phyloP scores from a whole-genome alignment of 2,888 invertebrate genomes.

The Drosophila villosipedis region DNA sequence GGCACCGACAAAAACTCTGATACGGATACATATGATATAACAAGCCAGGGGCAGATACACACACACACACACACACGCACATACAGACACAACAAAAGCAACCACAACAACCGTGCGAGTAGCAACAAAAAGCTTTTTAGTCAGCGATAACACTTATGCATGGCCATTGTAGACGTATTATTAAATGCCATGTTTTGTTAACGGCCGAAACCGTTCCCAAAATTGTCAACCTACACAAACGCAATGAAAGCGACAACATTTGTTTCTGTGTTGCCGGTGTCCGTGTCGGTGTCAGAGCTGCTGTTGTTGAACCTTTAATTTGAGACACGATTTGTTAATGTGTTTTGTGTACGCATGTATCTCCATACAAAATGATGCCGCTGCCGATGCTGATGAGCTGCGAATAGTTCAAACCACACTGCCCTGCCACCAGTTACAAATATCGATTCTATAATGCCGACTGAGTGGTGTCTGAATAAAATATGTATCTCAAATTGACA shows the following conservation, averaged over 20 bases:
- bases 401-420: conserved; percentile 35
- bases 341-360: conserved; percentile 47
- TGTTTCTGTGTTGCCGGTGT: conserved; percentile 35
- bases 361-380: neutral
- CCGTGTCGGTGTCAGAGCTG: conserved; percentile 32
- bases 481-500: neutral
- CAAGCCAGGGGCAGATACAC: conserved; percentile 65
- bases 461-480: conserved; percentile 1
- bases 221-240: conserved; percentile 74
- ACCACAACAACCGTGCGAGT: conserved; percentile 50
- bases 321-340: conserved; percentile 76
- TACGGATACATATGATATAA: conserved; percentile 62
- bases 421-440: conserved; percentile 39
- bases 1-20: conserved; percentile 56
- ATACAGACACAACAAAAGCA: conserved; percentile 20
- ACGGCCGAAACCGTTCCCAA: conserved; percentile 80
- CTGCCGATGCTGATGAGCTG: conserved; percentile 35
- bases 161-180: conserved; percentile 77
- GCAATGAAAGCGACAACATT: conserved; percentile 64
- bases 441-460: conserved; percentile 23
- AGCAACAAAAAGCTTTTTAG: conserved; percentile 79
- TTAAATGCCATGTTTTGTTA: conserved; percentile 80
- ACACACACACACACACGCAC: conserved; percentile 18
- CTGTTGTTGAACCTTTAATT: conserved; percentile 63
- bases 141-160: conserved; percentile 79